Conservation (phyloP, 2,797 vertebrate genomes). For the Lepus oiostolus region DNA sequence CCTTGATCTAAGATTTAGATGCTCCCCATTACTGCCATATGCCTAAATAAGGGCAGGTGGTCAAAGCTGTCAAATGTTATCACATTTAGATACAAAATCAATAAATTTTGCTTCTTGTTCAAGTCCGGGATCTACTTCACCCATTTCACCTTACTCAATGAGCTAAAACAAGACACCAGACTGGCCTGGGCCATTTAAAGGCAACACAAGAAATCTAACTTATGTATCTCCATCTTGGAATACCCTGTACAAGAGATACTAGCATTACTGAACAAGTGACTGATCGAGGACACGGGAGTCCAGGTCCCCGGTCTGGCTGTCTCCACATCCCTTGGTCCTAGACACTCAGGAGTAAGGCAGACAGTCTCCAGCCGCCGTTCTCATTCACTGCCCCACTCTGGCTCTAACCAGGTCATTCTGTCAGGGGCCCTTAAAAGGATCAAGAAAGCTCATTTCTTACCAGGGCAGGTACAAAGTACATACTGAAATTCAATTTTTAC, state of each 20-base stretch:
- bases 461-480: not conserved
- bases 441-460: not conserved
- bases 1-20: not conserved
- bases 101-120: conserved; percentile 31
- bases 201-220: not conserved
- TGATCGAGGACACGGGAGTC: not conserved
- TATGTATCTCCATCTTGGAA: not conserved
- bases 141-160: conserved; percentile 7
- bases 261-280: conserved; percentile 10
- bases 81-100: conserved; percentile 5
- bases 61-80: conserved; percentile 8
- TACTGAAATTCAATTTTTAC: conserved; percentile 58
- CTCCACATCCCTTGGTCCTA: not conserved
- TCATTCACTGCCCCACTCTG: not conserved
- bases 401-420: conserved; percentile 5
- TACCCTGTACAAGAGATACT: not conserved
- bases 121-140: not conserved
- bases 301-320: not conserved
- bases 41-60: conserved; percentile 18
- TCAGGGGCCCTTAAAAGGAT: not conserved
- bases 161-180: conserved; percentile 29
- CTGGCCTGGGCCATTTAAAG: conserved; percentile 11
- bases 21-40: not conserved
- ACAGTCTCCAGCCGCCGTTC: not conserved
- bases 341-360: not conserved